Evolutionary conservation across 2,113 vertebrate genomes (phyloP).

Genomic region (Bubo blakistoni): DNA sequence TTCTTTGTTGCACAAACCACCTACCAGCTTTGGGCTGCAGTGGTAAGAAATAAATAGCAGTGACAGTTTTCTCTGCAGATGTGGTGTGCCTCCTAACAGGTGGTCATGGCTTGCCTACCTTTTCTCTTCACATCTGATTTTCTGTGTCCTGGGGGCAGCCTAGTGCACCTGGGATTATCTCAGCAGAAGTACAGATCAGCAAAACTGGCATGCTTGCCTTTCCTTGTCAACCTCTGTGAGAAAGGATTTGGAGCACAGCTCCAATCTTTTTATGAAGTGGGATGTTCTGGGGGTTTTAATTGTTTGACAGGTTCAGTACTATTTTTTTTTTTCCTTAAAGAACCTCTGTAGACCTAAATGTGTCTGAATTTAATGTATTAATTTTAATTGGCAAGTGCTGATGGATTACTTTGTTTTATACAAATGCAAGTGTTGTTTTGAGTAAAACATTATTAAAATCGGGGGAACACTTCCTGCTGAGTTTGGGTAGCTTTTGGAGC

Average conservation of each 20-base stretch:
- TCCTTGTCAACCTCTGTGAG: background rate
- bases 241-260: background rate
- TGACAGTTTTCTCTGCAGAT: background rate
- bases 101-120: background rate
- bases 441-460: background rate
- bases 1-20: background rate
- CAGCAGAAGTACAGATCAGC: background rate
- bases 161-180: background rate
- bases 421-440: background rate
- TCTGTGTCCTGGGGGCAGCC: background rate
- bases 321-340: background rate
- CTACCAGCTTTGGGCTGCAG: background rate
- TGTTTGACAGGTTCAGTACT: background rate
- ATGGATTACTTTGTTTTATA: background rate
- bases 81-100: background rate
- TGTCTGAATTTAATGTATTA: background rate
- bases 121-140: background rate
- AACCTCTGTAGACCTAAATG: background rate
- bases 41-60: background rate
- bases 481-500: background rate
- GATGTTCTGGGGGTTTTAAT: background rate
- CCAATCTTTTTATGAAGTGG: background rate
- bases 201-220: background rate
- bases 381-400: background rate
- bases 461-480: background rate